Base-by-base conservation (phyloP, 64 coral and sea anemone species). In the Montipora capricornis region DNA sequence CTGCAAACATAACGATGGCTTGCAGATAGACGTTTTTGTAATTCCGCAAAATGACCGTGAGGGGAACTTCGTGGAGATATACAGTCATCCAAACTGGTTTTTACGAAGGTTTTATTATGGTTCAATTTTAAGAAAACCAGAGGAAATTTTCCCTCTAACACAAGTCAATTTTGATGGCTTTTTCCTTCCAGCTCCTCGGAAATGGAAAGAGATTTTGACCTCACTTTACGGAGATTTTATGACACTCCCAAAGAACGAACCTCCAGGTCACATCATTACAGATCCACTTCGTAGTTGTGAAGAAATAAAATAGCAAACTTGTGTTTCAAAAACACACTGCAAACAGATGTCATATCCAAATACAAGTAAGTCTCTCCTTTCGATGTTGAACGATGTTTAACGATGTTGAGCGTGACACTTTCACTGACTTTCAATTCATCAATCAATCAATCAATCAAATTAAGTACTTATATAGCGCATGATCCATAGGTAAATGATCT, bases 131-230 rank as follows among this genome's bases (percentile, higher is more conserved):
- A 46, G 59, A 48, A 84, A 68, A 46, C 14, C 44, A 7, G 71
- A 19, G 5, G 74, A 71, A 0, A 62, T 93, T 26, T 93, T 93
- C 20, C 91, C 91, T 9, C 19, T 87, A 10, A 51, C 75, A 17
- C 55, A 87, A 87, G 85, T 93, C 46, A 68, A 76, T 15, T 93
- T 93, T 44, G 91, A 93, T 70, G 91, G 83, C 9, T 93, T 93
- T 93, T 22, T 19, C 5, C 62, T 93, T 17, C 84, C 81, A 69
- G 74, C 80, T 53, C 91, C 91, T 6, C 71, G 57, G 3, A 48
- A 93, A 75, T 93, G 91, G 91, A 87, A 78, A 62, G 49, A 93
- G 48, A 80, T 93, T n/a, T 19, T 93, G 6, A 8, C 70, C 15
- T 29, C 76, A 19, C 60, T 51, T n/a, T 93, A 93, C 24, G 91